Evolutionary conservation across 2,113 vertebrate genomes (phyloP), one percentile per base, ranked within the genome.

Genomic region (Phoxinus phoxinus): DNA sequence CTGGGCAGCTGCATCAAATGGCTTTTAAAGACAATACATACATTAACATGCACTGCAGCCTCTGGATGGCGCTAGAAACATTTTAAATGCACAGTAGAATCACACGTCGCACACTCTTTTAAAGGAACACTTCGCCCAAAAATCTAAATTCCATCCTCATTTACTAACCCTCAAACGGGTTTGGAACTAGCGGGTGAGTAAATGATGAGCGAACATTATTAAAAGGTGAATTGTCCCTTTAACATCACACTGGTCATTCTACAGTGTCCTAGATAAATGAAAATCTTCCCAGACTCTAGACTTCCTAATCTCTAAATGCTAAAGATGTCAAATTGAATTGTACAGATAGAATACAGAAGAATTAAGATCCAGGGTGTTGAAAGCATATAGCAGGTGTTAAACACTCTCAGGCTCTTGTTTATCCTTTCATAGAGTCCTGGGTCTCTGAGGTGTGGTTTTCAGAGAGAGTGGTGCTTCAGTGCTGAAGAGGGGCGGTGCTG

Each of bases 1-100:
- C 27, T 69, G 76, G 82, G 63, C 6, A 77, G 89, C 78, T 74
- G 84, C 73, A 88, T 76, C 72, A 77, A 86, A 90, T 90, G 87
- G 87, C 87, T 90, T 88, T 88, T 88, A 65, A 88, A 87, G 76
- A 83, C 84, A 73, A 85, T 85, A 88, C 61, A 88, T 84, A 89
- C 76, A 85, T 81, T 67, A 71, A 88, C 89, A 90, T 90, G 89
- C 89, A 88, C 87, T 71, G 87, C 74, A 72, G 85, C 73, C 79
- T 71, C 67, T 44, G 46, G 82, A 79, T 35, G 72, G 84, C 81
- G 85, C 85, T 79, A 88, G 72, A 30, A 86, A 81, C 48, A 53
- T 80, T 21, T 61, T 59, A 84, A 87, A 84, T 72, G 86, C 80
- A 78, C 53, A 67, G 63, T 63, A 86, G 58, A 53, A 81, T 86